A percentile compares a stretch with the other conserved stretches of the same genome.
These are phyloP conservation scores for Isichthys henryi DNA, from an alignment of 2,113 vertebrate species.

Conservation along the genomic window DNA sequence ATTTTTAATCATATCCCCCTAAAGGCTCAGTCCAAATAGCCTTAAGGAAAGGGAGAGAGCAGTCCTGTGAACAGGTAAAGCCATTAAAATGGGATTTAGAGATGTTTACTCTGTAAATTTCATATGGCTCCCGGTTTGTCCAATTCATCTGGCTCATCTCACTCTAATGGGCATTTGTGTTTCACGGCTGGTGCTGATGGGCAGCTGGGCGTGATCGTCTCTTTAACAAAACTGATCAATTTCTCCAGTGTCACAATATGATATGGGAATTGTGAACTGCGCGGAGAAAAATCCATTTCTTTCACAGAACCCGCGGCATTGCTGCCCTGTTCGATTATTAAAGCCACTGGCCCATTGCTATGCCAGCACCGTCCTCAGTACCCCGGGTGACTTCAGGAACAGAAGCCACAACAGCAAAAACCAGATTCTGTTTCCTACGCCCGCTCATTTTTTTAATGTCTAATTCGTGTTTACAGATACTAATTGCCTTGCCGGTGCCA, in stretches of 20 bases:
- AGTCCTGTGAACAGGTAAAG: slow-evolving; percentile 57
- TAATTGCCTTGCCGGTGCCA: slow-evolving; percentile 56
- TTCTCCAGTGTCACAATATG: slow-evolving; percentile 55
- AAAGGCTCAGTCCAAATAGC: slow-evolving; percentile 62
- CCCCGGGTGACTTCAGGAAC: slow-evolving; percentile 51
- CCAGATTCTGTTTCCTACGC: slow-evolving; percentile 30
- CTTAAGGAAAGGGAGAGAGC: slow-evolving; percentile 54
- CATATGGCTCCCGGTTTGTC: slow-evolving; percentile 44
- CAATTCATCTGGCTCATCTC: slow-evolving; percentile 47
- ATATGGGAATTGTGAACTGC: slow-evolving; percentile 47
- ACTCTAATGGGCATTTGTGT: slow-evolving; percentile 44
- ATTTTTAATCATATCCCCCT: slow-evolving; percentile 66
- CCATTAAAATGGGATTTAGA: slow-evolving; percentile 61
- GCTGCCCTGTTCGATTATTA: slow-evolving; percentile 29
- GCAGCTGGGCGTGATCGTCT: slow-evolving; percentile 38
- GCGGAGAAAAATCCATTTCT: slow-evolving; percentile 44
- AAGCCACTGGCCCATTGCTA: slow-evolving; percentile 46
- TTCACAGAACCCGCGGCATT: slow-evolving; percentile 30
- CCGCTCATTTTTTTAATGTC: slow-evolving; percentile 46
- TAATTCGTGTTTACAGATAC: slow-evolving; percentile 57
- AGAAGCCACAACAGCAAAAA: slow-evolving; percentile 47
- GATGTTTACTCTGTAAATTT: slow-evolving; percentile 59
- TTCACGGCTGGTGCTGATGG: slow-evolving; percentile 44
- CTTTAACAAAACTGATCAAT: slow-evolving; percentile 56
- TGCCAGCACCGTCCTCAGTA: slow-evolving; percentile 35